Percentiles rank a stretch among this genome's conserved stretches.
Conservation (phyloP, 2,113 vertebrate species). For the Chionis minor region DNA sequence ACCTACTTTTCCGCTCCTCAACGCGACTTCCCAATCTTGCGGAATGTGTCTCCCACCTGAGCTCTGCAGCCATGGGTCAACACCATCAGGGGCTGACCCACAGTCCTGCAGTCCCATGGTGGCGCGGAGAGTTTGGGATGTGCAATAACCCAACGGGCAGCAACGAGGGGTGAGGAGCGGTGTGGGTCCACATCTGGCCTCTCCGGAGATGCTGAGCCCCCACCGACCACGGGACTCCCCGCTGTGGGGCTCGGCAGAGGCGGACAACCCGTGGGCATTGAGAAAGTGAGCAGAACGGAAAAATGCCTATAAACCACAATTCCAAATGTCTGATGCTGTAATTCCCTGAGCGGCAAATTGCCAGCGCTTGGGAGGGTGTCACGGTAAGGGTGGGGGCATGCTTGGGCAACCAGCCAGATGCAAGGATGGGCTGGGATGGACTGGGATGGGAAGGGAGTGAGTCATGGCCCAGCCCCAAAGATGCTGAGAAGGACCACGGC, state of each 20-base stretch:
- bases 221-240: fast-evolving
- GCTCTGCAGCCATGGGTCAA: background rate
- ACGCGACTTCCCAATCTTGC: background rate
- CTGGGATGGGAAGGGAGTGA: background rate
- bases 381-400: background rate
- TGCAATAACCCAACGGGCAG: background rate
- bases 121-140: fast-evolving
- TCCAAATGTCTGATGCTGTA: background rate
- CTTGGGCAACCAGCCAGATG: background rate
- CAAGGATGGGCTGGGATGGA: background rate
- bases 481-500: background rate
- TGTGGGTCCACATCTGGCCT: background rate
- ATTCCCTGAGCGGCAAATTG: background rate
- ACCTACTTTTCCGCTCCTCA: background rate
- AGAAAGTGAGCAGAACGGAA: background rate
- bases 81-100: background rate
- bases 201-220: background rate
- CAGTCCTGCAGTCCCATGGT: fast-evolving
- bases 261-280: fast-evolving
- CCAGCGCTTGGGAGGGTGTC: background rate
- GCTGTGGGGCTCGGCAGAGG: fast-evolving
- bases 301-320: background rate
- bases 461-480: background rate
- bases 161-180: background rate
- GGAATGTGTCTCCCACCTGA: background rate